Evolutionary conservation across 2,888 invertebrate genomes (phyloP).

Genomic region (Steinernema carpocapsae): DNA sequence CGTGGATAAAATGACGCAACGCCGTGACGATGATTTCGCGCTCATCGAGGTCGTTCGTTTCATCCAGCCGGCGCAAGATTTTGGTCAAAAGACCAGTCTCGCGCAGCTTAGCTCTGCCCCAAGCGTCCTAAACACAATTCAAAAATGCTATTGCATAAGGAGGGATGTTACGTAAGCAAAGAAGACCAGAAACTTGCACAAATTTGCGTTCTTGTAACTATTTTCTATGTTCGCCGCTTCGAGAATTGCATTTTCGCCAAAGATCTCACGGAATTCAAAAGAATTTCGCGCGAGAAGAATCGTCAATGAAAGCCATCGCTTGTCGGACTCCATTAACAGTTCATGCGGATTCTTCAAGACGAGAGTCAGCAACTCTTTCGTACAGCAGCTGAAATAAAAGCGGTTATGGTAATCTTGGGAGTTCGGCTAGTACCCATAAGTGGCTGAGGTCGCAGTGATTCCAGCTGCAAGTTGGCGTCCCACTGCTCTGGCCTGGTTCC

Average conservation of each 20-base stretch:
- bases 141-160: not conserved
- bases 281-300: conserved; percentile 40
- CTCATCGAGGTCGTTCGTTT: not conserved
- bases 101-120: conserved; percentile 59
- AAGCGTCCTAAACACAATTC: conserved; percentile 53
- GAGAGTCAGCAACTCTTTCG: conserved; percentile 19
- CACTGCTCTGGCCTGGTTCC: not conserved
- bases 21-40: conserved; percentile 33
- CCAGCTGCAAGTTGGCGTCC: conserved; percentile 38
- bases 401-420: not conserved
- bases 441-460: not conserved
- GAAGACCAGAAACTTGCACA: conserved; percentile 43
- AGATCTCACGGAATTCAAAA: conserved; percentile 46
- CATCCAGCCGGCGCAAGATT: conserved; percentile 49
- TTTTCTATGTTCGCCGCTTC: conserved; percentile 32
- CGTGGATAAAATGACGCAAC: conserved; percentile 37
- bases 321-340: not conserved
- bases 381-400: conserved; percentile 24
- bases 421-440: not conserved
- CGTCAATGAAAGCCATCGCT: conserved; percentile 40
- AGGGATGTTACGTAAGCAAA: conserved; percentile 40
- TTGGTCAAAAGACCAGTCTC: conserved; percentile 55
- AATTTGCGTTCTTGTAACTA: not conserved
- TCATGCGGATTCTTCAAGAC: conserved; percentile 10
- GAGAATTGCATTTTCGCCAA: conserved; percentile 42